Conservation (phyloP, 2,888 invertebrate species). For the Andrena flavipes region DNA sequence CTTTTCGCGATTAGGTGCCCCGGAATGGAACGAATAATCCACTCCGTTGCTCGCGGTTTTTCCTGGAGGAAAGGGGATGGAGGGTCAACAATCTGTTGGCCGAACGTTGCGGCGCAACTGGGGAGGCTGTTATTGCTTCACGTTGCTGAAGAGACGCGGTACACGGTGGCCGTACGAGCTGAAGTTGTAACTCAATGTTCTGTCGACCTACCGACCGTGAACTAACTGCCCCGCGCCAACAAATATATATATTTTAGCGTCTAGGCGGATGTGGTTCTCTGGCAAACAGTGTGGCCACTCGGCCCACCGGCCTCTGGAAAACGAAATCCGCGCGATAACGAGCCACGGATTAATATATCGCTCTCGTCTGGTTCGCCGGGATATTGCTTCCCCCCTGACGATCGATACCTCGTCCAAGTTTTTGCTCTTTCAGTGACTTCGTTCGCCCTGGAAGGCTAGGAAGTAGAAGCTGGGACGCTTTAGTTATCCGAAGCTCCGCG, state of each 20-base stretch:
- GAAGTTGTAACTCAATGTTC: slow-evolving; percentile 74
- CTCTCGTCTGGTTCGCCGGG: slow-evolving; percentile 31
- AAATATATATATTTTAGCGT: slow-evolving; percentile 64
- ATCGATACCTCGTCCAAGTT: slow-evolving; percentile 53
- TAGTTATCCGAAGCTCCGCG: not conserved
- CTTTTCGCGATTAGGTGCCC: slow-evolving; percentile 26
- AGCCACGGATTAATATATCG: slow-evolving; percentile 57
- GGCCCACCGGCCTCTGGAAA: slow-evolving; percentile 33
- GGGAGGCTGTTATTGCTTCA: slow-evolving; percentile 59
- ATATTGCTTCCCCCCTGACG: slow-evolving; percentile 42
- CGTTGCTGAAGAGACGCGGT: slow-evolving; percentile 47
- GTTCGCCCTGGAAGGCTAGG: slow-evolving; percentile 20
- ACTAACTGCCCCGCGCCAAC: slow-evolving; percentile 70
- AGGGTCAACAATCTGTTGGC: slow-evolving; percentile 63
- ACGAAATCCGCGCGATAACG: slow-evolving; percentile 45
- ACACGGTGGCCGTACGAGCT: slow-evolving; percentile 53
- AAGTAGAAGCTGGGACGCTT: slow-evolving; percentile 14
- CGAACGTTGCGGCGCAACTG: slow-evolving; percentile 72
- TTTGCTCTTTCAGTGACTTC: slow-evolving; percentile 44
- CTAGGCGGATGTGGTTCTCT: slow-evolving; percentile 42
- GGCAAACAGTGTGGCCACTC: slow-evolving; percentile 54
- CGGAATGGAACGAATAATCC: slow-evolving; percentile 29
- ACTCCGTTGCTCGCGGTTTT: slow-evolving; percentile 45
- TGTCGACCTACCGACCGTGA: slow-evolving; percentile 72
- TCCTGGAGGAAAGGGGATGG: slow-evolving; percentile 18